A percentile compares a stretch with the other conserved stretches of the same genome.
Conservation (phyloP, 2,888 invertebrate species). For the Ormyrus rosae region DNA sequence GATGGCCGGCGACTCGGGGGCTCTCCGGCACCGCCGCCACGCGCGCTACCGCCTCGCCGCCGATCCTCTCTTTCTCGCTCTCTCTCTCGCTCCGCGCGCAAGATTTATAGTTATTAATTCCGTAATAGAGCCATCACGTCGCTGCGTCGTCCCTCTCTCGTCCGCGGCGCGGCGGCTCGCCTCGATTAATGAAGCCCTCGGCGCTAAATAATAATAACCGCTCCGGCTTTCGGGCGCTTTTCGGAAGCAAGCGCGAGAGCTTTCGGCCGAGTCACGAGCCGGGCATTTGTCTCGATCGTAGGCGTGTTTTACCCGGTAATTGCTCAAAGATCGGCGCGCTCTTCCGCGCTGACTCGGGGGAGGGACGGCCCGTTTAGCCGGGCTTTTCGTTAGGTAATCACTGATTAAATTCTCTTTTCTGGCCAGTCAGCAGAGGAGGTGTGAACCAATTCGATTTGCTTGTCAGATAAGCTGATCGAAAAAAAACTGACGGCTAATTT, state of each 20-base stretch:
- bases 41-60: conserved; percentile 67
- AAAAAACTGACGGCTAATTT: neutral
- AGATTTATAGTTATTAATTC: conserved; percentile 74
- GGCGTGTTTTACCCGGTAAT: no score
- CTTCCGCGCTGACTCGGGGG: neutral
- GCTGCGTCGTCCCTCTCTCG: neutral
- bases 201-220: conserved; percentile 56
- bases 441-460: conserved; percentile 48
- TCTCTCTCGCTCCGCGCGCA: conserved; percentile 55
- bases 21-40: conserved; percentile 63
- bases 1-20: conserved; percentile 41
- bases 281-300: conserved; percentile 57
- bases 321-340: neutral
- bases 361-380: conserved; percentile 30
- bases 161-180: conserved; percentile 34
- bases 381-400: conserved; percentile 44
- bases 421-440: conserved; percentile 16
- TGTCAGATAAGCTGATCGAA: conserved; percentile 17
- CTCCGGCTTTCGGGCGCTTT: neutral
- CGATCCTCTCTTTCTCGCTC: conserved; percentile 53
- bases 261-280: conserved; percentile 59
- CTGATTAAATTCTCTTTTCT: conserved; percentile 43
- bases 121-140: conserved; percentile 71
- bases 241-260: neutral
- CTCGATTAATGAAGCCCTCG: conserved; percentile 55